These are phyloP conservation scores for Pluvialis apricaria DNA, from an alignment of 2,113 vertebrate species.

Conservation along the genomic window DNA sequence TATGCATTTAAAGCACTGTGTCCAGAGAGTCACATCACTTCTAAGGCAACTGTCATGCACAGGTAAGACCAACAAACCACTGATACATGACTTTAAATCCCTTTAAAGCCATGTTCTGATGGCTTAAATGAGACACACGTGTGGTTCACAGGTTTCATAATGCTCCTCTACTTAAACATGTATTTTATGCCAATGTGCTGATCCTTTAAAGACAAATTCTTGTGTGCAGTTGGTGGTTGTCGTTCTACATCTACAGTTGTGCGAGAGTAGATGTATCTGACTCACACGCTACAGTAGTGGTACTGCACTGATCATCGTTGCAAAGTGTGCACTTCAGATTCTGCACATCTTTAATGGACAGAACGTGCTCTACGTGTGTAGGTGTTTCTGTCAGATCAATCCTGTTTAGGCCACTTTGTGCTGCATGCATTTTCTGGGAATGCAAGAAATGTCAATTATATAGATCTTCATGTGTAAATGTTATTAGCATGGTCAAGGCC, in stretches of 20 bases:
- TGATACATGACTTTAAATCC: background rate
- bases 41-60: background rate
- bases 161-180: background rate
- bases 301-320: background rate
- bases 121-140: background rate
- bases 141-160: background rate
- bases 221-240: rapidly evolving
- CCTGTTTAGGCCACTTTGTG: background rate
- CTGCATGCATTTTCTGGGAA: background rate
- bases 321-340: background rate
- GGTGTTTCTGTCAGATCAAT: background rate
- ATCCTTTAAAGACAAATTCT: background rate
- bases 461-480: background rate
- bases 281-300: rapidly evolving
- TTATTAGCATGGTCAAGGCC: background rate
- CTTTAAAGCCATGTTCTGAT: background rate
- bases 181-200: background rate
- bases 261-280: background rate
- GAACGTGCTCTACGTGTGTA: rapidly evolving
- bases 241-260: background rate
- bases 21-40: background rate
- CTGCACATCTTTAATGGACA: too few relatives aligned
- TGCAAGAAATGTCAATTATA: background rate
- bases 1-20: background rate
- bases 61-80: background rate